Evolutionary conservation across 2,797 vertebrate genomes (phyloP).

Genomic region (Eulemur albifrons): DNA sequence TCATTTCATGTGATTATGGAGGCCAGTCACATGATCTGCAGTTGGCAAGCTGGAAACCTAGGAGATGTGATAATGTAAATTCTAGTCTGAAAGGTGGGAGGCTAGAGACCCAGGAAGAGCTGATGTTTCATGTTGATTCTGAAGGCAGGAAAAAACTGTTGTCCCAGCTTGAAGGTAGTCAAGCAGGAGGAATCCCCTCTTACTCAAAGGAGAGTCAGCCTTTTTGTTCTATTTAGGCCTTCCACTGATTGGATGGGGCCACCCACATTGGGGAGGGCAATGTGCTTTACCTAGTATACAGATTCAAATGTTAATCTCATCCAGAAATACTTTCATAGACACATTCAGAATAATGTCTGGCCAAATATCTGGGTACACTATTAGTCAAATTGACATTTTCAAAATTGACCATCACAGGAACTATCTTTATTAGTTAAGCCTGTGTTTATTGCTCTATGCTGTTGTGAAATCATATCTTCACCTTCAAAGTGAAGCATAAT

Average conservation of each 20-base stretch:
- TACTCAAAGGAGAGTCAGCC: neutral
- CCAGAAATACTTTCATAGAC: neutral
- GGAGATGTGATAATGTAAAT: neutral
- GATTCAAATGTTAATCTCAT: neutral
- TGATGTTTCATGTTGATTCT: neutral
- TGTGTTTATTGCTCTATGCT: neutral
- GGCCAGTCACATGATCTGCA: neutral
- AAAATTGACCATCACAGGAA: neutral
- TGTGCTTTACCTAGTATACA: neutral
- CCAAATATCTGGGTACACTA: neutral
- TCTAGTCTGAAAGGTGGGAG: neutral
- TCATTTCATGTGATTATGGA: neutral
- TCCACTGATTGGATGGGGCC: neutral
- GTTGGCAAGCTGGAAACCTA: neutral
- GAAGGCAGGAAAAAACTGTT: neutral
- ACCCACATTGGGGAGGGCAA: neutral
- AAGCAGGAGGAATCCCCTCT: neutral
- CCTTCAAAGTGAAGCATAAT: neutral
- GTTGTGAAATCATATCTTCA: neutral
- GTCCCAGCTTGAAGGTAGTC: neutral
- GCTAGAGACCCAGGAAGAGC: neutral
- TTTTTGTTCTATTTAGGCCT: neutral
- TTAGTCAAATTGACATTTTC: neutral
- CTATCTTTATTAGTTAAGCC: neutral
- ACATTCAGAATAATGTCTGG: neutral